These are phyloP conservation scores for Liolophura sinensis DNA, from an alignment of 1,140 invertebrate species.

Conservation along the genomic window DNA sequence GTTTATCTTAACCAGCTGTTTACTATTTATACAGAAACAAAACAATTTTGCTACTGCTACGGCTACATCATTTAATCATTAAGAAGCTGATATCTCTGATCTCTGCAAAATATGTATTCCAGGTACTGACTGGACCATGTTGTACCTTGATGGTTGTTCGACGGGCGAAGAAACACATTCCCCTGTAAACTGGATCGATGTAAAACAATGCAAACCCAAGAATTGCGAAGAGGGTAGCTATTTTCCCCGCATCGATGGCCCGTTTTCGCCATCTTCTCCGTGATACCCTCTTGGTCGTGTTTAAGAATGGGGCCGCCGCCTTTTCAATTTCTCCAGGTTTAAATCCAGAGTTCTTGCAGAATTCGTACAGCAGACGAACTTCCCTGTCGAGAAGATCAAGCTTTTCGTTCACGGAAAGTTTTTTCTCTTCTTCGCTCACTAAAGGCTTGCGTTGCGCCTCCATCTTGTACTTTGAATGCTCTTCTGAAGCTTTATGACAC, in stretches of 20 bases:
- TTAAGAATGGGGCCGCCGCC: slow-evolving; percentile 7
- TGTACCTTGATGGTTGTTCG: slow-evolving; percentile 4
- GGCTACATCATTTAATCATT: no score
- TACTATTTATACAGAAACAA: no score
- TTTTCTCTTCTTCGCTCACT: neutral
- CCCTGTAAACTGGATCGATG: slow-evolving; percentile 6
- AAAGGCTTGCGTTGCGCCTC: no score
- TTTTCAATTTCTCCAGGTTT: slow-evolving; percentile 12
- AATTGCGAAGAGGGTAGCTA: neutral
- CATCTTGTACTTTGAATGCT: neutral
- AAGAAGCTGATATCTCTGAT: no score
- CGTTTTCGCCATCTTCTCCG: slow-evolving; percentile 8
- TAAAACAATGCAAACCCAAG: slow-evolving; percentile 3
- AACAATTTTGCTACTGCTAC: no score
- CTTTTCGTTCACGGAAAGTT: slow-evolving; percentile 8
- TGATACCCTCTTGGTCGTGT: neutral
- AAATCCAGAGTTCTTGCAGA: slow-evolving; percentile 14
- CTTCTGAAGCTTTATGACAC: neutral
- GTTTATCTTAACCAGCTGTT: no score
- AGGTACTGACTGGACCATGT: neutral
- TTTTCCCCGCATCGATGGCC: neutral
- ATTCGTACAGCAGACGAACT: slow-evolving; percentile 4
- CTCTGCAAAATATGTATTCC: no score
- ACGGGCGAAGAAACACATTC: slow-evolving; percentile 1
- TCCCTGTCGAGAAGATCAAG: slow-evolving; percentile 7